phyloP scores from a whole-genome alignment of 2,113 vertebrate genomes.

The Tragelaphus scriptus region DNA sequence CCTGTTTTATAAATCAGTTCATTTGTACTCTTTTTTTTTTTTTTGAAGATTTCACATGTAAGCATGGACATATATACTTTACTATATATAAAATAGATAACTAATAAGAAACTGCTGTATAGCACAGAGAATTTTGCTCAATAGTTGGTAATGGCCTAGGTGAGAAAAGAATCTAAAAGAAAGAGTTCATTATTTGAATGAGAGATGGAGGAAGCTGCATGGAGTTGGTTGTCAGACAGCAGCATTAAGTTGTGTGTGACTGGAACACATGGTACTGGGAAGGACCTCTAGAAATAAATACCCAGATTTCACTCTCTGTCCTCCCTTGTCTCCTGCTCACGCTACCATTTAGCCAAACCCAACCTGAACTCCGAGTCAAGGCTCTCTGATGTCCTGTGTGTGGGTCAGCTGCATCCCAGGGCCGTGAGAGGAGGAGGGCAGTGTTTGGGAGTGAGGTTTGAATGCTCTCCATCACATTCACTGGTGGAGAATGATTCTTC shows the following conservation, averaged over 20 bases:
- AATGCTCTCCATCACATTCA: neutral
- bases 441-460: neutral
- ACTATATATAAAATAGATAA: neutral
- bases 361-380: neutral
- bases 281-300: neutral
- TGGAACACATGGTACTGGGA: neutral
- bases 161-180: neutral
- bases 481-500: neutral
- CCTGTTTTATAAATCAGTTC: neutral
- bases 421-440: neutral
- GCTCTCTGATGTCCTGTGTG: accelerated
- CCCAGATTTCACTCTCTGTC: neutral
- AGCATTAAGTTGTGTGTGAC: neutral
- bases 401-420: too few species aligned
- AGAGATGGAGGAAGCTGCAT: neutral
- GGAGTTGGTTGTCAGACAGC: neutral
- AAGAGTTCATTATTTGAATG: neutral
- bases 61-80: neutral
- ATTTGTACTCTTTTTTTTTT: neutral
- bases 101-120: neutral
- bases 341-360: neutral
- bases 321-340: neutral
- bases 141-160: neutral
- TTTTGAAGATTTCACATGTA: neutral
- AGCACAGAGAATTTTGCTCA: neutral